Evolutionary conservation across 2,113 vertebrate species (phyloP), one percentile per base, ranked within the genome.

Genomic region (Dipodomys merriami): DNA sequence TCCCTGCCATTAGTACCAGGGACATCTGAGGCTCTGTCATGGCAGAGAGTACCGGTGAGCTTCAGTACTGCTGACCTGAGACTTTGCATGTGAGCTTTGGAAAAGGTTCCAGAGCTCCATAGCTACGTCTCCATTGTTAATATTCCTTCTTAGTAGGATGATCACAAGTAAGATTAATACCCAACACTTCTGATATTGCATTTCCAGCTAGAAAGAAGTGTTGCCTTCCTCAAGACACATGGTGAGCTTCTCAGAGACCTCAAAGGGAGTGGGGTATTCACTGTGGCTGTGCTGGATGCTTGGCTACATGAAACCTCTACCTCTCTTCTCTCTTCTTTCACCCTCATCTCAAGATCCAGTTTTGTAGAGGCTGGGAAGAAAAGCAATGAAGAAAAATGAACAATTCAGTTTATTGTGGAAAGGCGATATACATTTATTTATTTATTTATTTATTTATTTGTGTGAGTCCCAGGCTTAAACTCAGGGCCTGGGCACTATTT

Each of bases 351-450:
- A 25, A 82, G 64, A 95, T 81, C 68, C 65, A 73, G 1, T 69
- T 72, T 69, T 30, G 20, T 8, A 44, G 46, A 83, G 44, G 27
- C 57, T 74, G 7, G 86, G 74, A 76, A 67, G 49, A 88, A 69
- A 79, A 94, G 39, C 82, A 87, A 53, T 9, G 25, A 39, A 60
- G 57, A 81, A 68, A 95, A 91, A 29, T 39, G 16, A 91, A 10
- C 4, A 49, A 13, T 65, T 62, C 7, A 30, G n/a, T 88, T 92
- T 85, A 27, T 44, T 85, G 39, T 82, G 33, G 84, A 84, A 79
- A 77, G 60, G 76, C 25, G 69, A 3, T 69, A 73, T 88, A 64
- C 86, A 10, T 84, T 15, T 20, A 72, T 94, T 85, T 60, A 46
- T 46, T 57, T 25, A 29, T 62, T 81, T 13, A 33, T 74, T 60